Conservation (phyloP, 2,888 invertebrate species). For the Acrobeloides nanus region DNA sequence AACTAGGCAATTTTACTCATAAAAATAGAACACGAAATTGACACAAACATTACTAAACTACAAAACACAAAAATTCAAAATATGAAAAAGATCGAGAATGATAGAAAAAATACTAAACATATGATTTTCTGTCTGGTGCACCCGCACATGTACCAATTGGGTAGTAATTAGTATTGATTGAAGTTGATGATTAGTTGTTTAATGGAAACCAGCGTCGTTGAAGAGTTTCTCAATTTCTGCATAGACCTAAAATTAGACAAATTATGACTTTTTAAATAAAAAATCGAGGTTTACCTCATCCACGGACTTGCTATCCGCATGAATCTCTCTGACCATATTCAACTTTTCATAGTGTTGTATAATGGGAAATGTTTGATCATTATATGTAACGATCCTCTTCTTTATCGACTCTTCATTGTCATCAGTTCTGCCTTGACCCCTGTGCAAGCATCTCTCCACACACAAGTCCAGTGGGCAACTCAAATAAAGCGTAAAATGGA, state of each 20-base stretch:
- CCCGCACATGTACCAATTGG: no score
- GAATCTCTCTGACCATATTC: conserved; percentile 38
- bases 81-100: no score
- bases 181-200: no score
- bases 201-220: conserved; percentile 20
- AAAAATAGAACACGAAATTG: no score
- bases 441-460: conserved; percentile 74
- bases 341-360: conserved; percentile 38
- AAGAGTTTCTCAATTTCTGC: conserved; percentile 15
- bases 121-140: no score
- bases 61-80: no score
- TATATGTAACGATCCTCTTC: conserved; percentile 37
- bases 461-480: conserved; percentile 78
- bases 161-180: no score
- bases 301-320: conserved; percentile 25
- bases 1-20: no score
- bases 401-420: conserved; percentile 66
- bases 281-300: conserved; percentile 26
- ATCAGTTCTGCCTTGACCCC: conserved; percentile 81
- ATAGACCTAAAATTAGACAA: conserved; percentile 10
- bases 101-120: no score
- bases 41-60: no score
- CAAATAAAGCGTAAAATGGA: conserved; percentile 82
- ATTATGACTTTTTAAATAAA: not conserved
- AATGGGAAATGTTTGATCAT: conserved; percentile 54